Conservation (phyloP, 2,888 invertebrate genomes). For the Biston stratarius region DNA sequence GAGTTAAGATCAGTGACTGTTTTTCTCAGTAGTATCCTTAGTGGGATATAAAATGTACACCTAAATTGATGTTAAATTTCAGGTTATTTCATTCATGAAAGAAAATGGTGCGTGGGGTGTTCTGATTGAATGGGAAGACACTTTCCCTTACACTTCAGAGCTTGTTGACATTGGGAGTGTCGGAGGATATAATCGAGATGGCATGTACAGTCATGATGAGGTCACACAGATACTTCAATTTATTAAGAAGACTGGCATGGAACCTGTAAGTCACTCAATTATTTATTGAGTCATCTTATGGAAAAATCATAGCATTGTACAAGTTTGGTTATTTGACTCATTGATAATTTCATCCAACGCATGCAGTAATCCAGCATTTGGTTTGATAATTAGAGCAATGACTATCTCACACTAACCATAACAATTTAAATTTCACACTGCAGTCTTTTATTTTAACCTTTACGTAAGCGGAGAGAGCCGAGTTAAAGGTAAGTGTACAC, state of each 20-base stretch:
- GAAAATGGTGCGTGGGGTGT: slow-evolving; percentile 93
- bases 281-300: not conserved
- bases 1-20: no score
- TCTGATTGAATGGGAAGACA: slow-evolving; percentile 95
- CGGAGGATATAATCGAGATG: slow-evolving; percentile 81
- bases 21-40: not conserved
- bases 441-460: no score
- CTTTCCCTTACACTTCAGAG: slow-evolving; percentile 91
- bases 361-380: no score
- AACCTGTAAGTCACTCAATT: slow-evolving; percentile 83
- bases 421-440: no score
- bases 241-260: slow-evolving; percentile 88
- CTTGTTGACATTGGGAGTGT: slow-evolving; percentile 87
- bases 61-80: slow-evolving; percentile 9
- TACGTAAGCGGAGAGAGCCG: no score
- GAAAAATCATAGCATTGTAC: not conserved
- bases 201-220: slow-evolving; percentile 89
- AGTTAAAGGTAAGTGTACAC: no score
- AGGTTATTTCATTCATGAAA: slow-evolving; percentile 65
- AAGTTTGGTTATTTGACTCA: not conserved
- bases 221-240: slow-evolving; percentile 88
- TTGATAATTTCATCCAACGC: not conserved
- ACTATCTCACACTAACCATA: no score
- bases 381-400: no score
- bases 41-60: not conserved